Evolutionary conservation across 2,797 vertebrate genomes (phyloP).

Genomic region (Phrynocephalus vlangalii): DNA sequence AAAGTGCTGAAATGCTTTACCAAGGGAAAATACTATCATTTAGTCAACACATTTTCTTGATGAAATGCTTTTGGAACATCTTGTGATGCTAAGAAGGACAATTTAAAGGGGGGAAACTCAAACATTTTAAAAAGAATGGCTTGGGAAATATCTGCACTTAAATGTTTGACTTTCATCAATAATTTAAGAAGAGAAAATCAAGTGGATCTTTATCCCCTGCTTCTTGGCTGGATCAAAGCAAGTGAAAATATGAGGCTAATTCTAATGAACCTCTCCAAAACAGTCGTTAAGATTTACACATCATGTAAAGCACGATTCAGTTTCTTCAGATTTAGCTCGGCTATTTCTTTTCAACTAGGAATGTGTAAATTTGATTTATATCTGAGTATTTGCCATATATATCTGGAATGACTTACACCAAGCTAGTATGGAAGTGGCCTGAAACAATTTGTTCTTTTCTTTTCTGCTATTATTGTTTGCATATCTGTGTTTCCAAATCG

Average conservation of each 20-base stretch:
- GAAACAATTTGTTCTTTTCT: too few relatives aligned
- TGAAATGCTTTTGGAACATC: neutral
- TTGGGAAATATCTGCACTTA: neutral
- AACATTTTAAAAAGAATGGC: neutral
- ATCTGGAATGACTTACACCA: too few relatives aligned
- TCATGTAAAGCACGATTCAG: too few relatives aligned
- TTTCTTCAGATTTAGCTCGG: too few relatives aligned
- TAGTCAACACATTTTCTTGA: neutral
- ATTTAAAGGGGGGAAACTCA: neutral
- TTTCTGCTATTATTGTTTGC: too few relatives aligned
- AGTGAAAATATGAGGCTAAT: neutral
- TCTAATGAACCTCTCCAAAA: neutral
- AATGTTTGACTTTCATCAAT: neutral
- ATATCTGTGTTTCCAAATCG: too few relatives aligned
- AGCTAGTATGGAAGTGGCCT: too few relatives aligned
- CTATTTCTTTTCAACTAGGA: too few relatives aligned
- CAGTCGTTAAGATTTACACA: too few relatives aligned
- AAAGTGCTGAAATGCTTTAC: constrained; percentile 14
- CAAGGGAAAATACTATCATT: neutral
- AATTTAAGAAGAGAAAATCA: constrained; percentile 9
- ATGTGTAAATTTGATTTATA: too few relatives aligned
- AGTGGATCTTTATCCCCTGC: neutral
- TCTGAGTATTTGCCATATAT: too few relatives aligned
- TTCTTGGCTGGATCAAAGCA: neutral
- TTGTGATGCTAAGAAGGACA: neutral